Percentiles rank a stretch among this genome's conserved stretches.
phyloP scores from a whole-genome alignment of 92 coral and sea anemone genomes.

The Palythoa caribaeorum region DNA sequence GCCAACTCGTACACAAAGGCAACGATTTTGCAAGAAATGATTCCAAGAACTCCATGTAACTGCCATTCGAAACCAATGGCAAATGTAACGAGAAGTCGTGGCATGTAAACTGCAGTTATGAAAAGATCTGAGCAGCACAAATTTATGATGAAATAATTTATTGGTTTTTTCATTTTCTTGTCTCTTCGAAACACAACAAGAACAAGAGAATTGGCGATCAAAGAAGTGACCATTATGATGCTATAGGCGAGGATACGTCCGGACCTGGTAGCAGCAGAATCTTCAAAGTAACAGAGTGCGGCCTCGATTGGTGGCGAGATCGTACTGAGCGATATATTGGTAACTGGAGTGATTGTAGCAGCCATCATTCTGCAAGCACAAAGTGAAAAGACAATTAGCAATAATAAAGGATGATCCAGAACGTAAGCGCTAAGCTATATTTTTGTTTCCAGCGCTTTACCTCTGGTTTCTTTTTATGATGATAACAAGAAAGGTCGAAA shows the following conservation, averaged over 20 bases:
- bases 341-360: neutral
- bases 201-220: constrained; percentile 26
- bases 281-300: constrained; percentile 28
- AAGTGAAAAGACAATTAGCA: neutral
- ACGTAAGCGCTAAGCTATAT: neutral
- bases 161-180: constrained; percentile 39
- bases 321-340: neutral
- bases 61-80: constrained; percentile 45
- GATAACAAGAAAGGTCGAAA: neutral
- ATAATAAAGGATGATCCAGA: neutral
- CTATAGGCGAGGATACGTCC: constrained; percentile 24
- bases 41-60: neutral
- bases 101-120: constrained; percentile 43
- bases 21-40: constrained; percentile 25
- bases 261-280: neutral
- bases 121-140: constrained; percentile 33
- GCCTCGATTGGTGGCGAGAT: neutral
- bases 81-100: constrained; percentile 32
- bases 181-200: constrained; percentile 21
- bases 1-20: constrained; percentile 32
- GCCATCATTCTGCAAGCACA: constrained; percentile 14
- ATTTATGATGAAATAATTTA: constrained; percentile 34
- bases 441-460: neutral
- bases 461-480: neutral
- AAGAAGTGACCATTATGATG: constrained; percentile 30